phyloP scores from a whole-genome alignment of 2,113 vertebrate species.

The mouse (Mus musculus) region DNA sequence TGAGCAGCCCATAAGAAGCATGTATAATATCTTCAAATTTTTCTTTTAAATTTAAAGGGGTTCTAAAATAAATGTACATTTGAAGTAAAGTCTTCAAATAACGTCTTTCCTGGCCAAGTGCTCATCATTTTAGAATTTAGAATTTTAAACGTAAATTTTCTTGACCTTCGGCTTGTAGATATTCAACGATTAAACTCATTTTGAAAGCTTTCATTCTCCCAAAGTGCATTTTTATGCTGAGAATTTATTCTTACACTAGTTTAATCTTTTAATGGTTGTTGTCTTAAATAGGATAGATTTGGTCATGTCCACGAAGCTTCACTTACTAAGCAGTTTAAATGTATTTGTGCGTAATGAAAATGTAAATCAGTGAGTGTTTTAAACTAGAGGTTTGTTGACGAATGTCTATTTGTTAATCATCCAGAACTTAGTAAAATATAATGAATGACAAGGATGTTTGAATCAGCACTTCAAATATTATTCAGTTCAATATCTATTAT shows the following conservation, averaged over 20 bases:
- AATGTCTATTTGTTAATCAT: constrained; percentile 38
- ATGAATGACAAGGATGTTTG: constrained; percentile 42
- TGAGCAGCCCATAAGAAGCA: fast-evolving
- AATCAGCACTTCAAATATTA: constrained; percentile 56
- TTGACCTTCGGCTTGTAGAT: constrained; percentile 19
- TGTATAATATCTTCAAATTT: background rate
- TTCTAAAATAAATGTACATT: constrained; percentile 21
- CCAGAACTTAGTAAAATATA: constrained; percentile 45
- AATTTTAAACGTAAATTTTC: background rate
- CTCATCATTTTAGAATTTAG: background rate
- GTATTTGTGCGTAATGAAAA: constrained; percentile 53
- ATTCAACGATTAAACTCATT: background rate
- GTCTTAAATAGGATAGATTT: constrained; percentile 47
- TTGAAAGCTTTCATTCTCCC: constrained; percentile 26
- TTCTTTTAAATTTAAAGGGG: background rate
- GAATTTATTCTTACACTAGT: constrained; percentile 27
- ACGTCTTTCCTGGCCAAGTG: background rate
- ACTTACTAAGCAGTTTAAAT: constrained; percentile 60
- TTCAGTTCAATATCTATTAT: constrained; percentile 57
- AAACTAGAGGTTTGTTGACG: constrained; percentile 37
- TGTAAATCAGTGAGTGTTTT: constrained; percentile 37
- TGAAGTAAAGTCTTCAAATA: background rate
- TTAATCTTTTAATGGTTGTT: constrained; percentile 39
- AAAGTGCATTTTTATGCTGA: background rate
- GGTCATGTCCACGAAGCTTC: constrained; percentile 6